Percentiles rank a stretch among this genome's conserved stretches.
These are phyloP conservation scores for Steinernema khuongi DNA, from an alignment of 1,140 invertebrate species.

Conservation along the genomic window DNA sequence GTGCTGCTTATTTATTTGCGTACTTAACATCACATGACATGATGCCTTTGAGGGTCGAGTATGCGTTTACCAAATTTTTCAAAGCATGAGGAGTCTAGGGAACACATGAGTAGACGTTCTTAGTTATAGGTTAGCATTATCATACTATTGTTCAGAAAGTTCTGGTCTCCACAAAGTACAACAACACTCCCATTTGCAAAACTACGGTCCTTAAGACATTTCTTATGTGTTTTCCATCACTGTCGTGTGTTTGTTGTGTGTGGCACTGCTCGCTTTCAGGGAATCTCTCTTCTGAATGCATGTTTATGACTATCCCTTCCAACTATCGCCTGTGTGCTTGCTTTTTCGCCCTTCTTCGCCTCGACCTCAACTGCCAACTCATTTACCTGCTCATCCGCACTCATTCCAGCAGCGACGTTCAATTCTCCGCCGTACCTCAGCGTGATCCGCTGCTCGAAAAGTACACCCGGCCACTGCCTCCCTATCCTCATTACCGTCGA, in stretches of 20 bases:
- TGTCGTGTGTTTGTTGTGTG: background rate
- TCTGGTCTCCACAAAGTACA: no score
- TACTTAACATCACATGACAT: no score
- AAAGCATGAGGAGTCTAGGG: no score
- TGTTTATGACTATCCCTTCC: conserved; percentile 21
- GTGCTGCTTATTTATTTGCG: no score
- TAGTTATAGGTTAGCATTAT: no score
- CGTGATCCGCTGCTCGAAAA: conserved; percentile 28
- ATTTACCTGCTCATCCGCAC: conserved; percentile 16
- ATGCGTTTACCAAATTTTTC: no score
- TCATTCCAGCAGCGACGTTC: conserved; percentile 23
- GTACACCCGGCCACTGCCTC: conserved; percentile 7
- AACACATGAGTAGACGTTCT: no score
- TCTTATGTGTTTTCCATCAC: background rate
- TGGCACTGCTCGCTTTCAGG: conserved; percentile 16
- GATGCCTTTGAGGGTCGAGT: no score
- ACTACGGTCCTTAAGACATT: background rate
- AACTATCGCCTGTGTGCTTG: conserved; percentile 31
- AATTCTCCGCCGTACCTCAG: conserved; percentile 19
- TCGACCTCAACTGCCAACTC: conserved; percentile 12
- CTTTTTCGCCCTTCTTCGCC: conserved; percentile 21
- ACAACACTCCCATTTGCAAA: no score
- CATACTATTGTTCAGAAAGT: no score
- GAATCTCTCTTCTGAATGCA: background rate
- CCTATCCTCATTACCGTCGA: conserved; percentile 21